These are phyloP conservation scores for Odontomachus brunneus DNA, from an alignment of 1,140 invertebrate genomes.

Conservation along the genomic window DNA sequence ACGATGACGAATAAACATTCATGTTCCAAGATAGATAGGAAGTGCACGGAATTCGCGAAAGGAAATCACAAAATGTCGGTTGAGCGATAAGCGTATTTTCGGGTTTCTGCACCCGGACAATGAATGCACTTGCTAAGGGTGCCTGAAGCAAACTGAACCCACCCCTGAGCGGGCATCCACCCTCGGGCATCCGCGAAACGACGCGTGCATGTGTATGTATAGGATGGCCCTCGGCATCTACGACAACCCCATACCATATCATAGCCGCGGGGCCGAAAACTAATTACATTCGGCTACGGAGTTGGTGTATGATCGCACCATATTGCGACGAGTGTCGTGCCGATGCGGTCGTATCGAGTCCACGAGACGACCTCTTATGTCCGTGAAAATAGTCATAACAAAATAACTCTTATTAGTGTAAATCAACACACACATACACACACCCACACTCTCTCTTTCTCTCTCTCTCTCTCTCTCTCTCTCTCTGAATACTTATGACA, in stretches of 20 bases:
- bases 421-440: too few species aligned
- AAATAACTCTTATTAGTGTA: background rate
- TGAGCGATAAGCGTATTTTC: conserved; percentile 78
- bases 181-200: conserved; percentile 62
- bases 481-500: background rate
- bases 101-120: conserved; percentile 80
- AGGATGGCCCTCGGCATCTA: conserved; percentile 64
- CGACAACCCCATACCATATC: conserved; percentile 73
- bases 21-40: background rate
- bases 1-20: background rate
- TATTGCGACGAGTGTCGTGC: conserved; percentile 76
- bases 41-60: conserved; percentile 1
- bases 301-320: conserved; percentile 75
- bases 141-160: conserved; percentile 80
- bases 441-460: too few species aligned
- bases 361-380: conserved; percentile 40
- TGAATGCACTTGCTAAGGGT: conserved; percentile 82
- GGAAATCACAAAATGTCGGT: conserved; percentile 54
- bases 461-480: background rate
- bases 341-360: conserved; percentile 76
- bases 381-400: background rate
- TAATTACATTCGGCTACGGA: conserved; percentile 81
- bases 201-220: conserved; percentile 57
- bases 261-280: conserved; percentile 82
- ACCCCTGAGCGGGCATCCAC: conserved; percentile 74